These are phyloP conservation scores for Pseudoips prasinana DNA, from an alignment of 2,888 invertebrate genomes.

Conservation along the genomic window DNA sequence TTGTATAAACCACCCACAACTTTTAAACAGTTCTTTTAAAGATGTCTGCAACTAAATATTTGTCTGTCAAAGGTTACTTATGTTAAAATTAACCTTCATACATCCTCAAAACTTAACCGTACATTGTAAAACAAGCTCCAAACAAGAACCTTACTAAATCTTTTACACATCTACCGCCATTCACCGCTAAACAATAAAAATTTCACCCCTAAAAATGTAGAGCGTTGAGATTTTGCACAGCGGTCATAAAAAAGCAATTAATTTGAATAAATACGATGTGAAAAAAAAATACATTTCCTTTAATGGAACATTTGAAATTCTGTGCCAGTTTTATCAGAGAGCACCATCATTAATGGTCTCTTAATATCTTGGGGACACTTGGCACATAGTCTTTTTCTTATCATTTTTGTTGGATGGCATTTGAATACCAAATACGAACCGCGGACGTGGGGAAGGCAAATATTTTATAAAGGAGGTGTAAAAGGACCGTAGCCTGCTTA, in stretches of 20 bases:
- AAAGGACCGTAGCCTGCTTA: no score
- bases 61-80: no score
- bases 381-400: conserved; percentile 47
- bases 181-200: conserved; percentile 16
- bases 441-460: no score
- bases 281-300: conserved; percentile 49
- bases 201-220: conserved; percentile 31
- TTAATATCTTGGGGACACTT: conserved; percentile 50
- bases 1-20: no score
- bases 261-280: conserved; percentile 64
- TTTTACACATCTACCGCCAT: conserved; percentile 16
- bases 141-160: conserved; percentile 14
- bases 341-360: conserved; percentile 57
- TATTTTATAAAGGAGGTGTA: no score
- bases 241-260: conserved; percentile 68
- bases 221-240: conserved; percentile 34
- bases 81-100: no score
- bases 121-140: no score
- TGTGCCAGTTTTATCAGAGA: conserved; percentile 57
- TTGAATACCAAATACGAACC: conserved; percentile 50
- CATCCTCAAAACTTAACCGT: no score
- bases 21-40: no score
- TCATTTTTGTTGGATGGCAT: conserved; percentile 55
- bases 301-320: conserved; percentile 63
- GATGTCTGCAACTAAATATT: no score